phyloP scores from a whole-genome alignment of 2,888 invertebrate genomes.

The Merodon equestris region DNA sequence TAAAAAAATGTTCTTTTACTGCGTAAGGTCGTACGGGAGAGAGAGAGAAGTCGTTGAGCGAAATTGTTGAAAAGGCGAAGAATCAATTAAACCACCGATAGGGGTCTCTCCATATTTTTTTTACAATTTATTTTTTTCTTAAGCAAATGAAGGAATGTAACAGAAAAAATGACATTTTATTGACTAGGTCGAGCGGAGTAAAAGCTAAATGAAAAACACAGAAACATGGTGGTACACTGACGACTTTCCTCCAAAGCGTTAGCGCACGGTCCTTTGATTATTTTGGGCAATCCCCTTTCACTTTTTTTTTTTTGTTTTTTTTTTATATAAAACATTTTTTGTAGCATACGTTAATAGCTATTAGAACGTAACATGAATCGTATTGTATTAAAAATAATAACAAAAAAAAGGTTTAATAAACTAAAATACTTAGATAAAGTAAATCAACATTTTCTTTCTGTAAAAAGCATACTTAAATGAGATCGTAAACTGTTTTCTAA shows the following conservation, averaged over 20 bases:
- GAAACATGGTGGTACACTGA: no score
- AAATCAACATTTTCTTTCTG: slow-evolving; percentile 29
- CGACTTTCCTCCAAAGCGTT: no score
- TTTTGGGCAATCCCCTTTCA: slow-evolving; percentile 25
- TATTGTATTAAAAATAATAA: slow-evolving; percentile 48
- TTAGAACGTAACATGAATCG: slow-evolving; percentile 44
- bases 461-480: slow-evolving; percentile 38
- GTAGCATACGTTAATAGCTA: slow-evolving; percentile 51
- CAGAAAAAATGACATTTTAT: no score
- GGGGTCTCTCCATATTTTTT: slow-evolving; percentile 70
- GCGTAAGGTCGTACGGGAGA: slow-evolving; percentile 26
- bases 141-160: slow-evolving; percentile 28
- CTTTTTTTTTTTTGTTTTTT: slow-evolving; percentile 23
- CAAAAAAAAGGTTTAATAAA: slow-evolving; percentile 47
- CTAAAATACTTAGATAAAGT: slow-evolving; percentile 55
- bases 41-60: slow-evolving; percentile 21
- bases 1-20: slow-evolving; percentile 54
- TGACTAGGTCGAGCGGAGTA: no score
- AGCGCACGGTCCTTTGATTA: no score
- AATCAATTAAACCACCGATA: slow-evolving; percentile 65
- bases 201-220: no score
- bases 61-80: slow-evolving; percentile 19
- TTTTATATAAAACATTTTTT: slow-evolving; percentile 41
- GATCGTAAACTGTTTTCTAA: slow-evolving; percentile 12
- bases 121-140: slow-evolving; percentile 38